Evolutionary conservation across 2,797 vertebrate genomes (phyloP).

Genomic region (Malurus leucopterus): DNA sequence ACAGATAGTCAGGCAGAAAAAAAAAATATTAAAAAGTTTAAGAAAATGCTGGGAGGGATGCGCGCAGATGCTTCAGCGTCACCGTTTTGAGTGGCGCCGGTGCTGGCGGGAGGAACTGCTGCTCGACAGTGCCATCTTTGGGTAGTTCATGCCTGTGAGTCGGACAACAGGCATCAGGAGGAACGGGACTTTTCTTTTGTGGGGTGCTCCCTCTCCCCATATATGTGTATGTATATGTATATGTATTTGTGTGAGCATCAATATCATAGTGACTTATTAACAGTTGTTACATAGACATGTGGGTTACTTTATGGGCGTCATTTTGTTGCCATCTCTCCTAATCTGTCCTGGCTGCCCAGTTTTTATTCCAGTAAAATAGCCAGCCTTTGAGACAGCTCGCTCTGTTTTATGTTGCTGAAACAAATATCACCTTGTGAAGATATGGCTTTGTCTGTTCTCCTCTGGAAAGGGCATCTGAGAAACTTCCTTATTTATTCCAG

Average conservation of each 20-base stretch:
- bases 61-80: neutral
- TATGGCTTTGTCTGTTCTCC: neutral
- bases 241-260: neutral
- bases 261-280: neutral
- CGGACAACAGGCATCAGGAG: neutral
- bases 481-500: neutral
- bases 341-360: neutral
- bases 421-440: neutral
- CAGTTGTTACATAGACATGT: neutral
- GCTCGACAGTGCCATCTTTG: neutral
- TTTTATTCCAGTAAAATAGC: neutral
- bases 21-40: neutral
- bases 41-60: neutral
- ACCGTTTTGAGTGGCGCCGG: rapidly evolving
- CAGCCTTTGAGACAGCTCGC: neutral
- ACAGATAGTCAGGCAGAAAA: neutral
- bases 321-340: neutral
- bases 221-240: rapidly evolving
- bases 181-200: neutral
- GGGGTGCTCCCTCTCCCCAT: neutral
- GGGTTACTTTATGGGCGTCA: neutral
- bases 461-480: neutral
- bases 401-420: neutral
- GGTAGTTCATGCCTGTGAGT: neutral
- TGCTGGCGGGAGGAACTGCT: neutral